Evolutionary conservation across 2,113 vertebrate species (phyloP), one percentile per base, ranked within the genome.

Genomic region (Propithecus coquereli): DNA sequence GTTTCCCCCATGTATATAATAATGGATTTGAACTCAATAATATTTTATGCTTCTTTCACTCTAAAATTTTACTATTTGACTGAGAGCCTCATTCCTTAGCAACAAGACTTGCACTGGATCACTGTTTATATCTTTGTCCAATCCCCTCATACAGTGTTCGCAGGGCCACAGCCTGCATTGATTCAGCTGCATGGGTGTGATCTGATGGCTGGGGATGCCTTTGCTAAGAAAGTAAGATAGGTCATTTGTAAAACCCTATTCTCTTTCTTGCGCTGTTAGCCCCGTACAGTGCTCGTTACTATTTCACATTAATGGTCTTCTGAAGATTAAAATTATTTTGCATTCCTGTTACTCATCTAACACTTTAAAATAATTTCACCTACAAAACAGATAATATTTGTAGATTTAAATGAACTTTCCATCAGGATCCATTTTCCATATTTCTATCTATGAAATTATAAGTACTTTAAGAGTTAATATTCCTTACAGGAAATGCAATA

Each of bases 401-500:
- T 86, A 65, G 32, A 10, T 82, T 94, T 96, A 87, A 66, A 54
- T 92, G 82, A 65, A 65, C 9, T 52, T 94, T 2, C 17, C 16
- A 80, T 82, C 18, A 57, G 27, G 25, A 87, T 97, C 22, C 34
- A 66, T 74, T 94, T 97, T 40, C 40, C n/a, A 37, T 94, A 23
- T 14, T 74, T 95, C 87, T 90, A 65, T 10, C 74, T 82, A 30
- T 40, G 45, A 91, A 84, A 84, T 90, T 90, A 11, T 52, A 92
- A 84, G 23, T 63, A 76, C 4, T 84, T 96, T 71, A 52, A 73
- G 85, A 95, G n/a, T 92, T 92, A 73, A 50, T 80, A 37, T 34
- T 84, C 22, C 37, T 70, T 74, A 95, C 27, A 80, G 91, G 70
- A 97, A 96, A 93, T 93, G 3, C 34, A 87, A 50, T 76, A 45